These are phyloP conservation scores for Agelaius phoeniceus DNA, from an alignment of 2,113 vertebrate species.

Conservation along the genomic window DNA sequence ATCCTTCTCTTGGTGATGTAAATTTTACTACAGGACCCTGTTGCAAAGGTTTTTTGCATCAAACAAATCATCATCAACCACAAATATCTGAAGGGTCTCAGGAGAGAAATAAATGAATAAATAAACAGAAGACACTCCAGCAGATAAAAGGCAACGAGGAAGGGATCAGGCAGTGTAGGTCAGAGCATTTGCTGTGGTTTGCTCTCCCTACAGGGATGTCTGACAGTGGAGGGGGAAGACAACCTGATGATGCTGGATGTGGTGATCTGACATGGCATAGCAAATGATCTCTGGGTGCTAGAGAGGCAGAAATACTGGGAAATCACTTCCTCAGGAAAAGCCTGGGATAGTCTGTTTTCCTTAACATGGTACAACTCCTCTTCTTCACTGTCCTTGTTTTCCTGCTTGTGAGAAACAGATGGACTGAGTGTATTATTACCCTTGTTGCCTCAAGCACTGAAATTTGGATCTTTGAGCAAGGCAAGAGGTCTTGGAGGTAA, in stretches of 20 bases:
- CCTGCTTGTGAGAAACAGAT: not conserved
- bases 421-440: not conserved
- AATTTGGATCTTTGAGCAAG: not conserved
- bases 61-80: not conserved
- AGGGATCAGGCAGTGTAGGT: not conserved
- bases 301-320: not conserved
- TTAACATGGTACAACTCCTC: not conserved
- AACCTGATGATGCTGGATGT: not conserved
- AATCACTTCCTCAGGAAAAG: not conserved
- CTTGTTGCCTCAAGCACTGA: not conserved
- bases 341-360: not conserved
- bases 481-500: not conserved
- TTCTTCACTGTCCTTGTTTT: not conserved
- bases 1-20: not conserved
- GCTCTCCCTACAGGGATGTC: not conserved
- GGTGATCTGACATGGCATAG: rapidly evolving
- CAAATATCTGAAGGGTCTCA: not conserved
- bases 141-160: not conserved
- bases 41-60: not conserved
- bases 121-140: not conserved
- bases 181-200: not conserved
- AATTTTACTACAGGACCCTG: not conserved
- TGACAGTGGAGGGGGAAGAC: not conserved
- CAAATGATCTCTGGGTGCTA: not conserved
- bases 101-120: not conserved